Conservation (phyloP, 2,113 vertebrate genomes). For the Brachirus orientalis region DNA sequence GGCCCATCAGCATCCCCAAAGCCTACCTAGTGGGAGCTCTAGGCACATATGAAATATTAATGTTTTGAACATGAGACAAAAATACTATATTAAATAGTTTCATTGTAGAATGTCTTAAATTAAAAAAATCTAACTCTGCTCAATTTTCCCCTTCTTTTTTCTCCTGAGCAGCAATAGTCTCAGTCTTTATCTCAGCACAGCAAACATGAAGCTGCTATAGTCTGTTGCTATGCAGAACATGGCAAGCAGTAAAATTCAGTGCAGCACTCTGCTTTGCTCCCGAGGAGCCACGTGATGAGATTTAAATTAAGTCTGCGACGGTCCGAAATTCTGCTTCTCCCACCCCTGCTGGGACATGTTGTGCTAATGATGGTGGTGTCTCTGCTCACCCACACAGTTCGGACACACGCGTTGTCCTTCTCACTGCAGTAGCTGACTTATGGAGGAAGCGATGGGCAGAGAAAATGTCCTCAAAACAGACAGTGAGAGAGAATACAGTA, state of each 20-base stretch:
- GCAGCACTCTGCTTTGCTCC: slow-evolving; percentile 68
- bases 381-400: slow-evolving; percentile 43
- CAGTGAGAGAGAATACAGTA: slow-evolving; percentile 12
- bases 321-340: slow-evolving; percentile 75
- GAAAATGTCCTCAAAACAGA: slow-evolving; percentile 28
- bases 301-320: slow-evolving; percentile 83
- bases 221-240: slow-evolving; percentile 77
- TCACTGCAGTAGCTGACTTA: slow-evolving; percentile 58
- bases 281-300: slow-evolving; percentile 80
- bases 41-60: no score
- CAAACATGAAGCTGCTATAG: slow-evolving; percentile 34
- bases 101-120: no score
- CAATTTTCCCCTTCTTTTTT: no score
- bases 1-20: no score
- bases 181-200: slow-evolving; percentile 22
- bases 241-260: slow-evolving; percentile 54
- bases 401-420: slow-evolving; percentile 35
- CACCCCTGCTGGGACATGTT: slow-evolving; percentile 66
- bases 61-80: no score
- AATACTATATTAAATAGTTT: no score
- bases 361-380: slow-evolving; percentile 63
- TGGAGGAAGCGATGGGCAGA: slow-evolving; percentile 49
- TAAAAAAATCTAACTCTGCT: no score
- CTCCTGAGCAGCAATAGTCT: neutral
- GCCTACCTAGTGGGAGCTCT: no score